Conservation (phyloP, 1,140 invertebrate species). For the Aradophagus sp. region DNA sequence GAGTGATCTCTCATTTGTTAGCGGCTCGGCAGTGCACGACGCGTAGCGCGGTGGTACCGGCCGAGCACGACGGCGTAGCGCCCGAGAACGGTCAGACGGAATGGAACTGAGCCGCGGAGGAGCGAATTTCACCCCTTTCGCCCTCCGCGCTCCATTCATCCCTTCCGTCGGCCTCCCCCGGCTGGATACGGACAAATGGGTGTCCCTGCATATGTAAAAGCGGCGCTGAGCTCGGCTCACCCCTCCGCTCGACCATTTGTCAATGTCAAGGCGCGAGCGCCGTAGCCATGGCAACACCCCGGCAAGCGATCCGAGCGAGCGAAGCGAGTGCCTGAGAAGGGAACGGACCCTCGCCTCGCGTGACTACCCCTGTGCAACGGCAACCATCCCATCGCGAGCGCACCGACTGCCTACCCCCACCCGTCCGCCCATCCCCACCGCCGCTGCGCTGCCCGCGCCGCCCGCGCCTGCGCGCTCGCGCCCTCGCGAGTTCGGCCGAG, state of each 20-base stretch:
- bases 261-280: slow-evolving; percentile 76
- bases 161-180: slow-evolving; percentile 35
- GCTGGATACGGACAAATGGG: slow-evolving; percentile 72
- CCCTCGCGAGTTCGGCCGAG: slow-evolving; percentile 26
- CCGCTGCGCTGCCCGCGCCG: slow-evolving; percentile 5
- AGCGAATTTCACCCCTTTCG: slow-evolving; percentile 49
- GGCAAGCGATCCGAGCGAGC: slow-evolving; percentile 61
- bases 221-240: slow-evolving; percentile 74
- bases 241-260: slow-evolving; percentile 74
- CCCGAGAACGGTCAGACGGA: slow-evolving; percentile 57
- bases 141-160: slow-evolving; percentile 45
- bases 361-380: slow-evolving; percentile 63
- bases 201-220: slow-evolving; percentile 76
- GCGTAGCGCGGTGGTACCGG: slow-evolving; percentile 47
- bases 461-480: slow-evolving; percentile 32
- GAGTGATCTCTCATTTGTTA: slow-evolving; percentile 63
- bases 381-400: slow-evolving; percentile 56
- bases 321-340: slow-evolving; percentile 60
- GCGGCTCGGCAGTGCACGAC: slow-evolving; percentile 60
- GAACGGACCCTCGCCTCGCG: slow-evolving; percentile 62
- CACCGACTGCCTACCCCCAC: slow-evolving; percentile 19
- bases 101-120: slow-evolving; percentile 46
- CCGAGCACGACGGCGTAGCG: slow-evolving; percentile 56
- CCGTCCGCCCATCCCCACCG: slow-evolving; percentile 15
- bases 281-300: slow-evolving; percentile 73